Evolutionary conservation across 2,797 vertebrate genomes (phyloP).

Genomic region (Arremon aurantiirostris): DNA sequence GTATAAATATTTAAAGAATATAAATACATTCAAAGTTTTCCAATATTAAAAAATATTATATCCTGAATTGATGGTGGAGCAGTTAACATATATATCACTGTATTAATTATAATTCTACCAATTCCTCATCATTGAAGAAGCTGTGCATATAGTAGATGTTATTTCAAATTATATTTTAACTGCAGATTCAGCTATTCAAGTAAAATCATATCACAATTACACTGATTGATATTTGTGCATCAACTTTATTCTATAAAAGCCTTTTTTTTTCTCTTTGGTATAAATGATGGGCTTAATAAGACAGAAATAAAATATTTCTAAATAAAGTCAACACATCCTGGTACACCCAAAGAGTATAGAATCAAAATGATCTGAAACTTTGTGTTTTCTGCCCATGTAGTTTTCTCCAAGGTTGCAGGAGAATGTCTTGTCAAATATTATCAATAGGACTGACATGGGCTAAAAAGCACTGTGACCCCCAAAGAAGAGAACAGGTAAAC

Average conservation of each 20-base stretch:
- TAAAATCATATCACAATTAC: not conserved
- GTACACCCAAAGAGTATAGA: not conserved
- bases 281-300: not conserved
- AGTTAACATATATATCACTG: not conserved
- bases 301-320: not conserved
- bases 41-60: not conserved
- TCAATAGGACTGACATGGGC: not conserved
- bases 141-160: not conserved
- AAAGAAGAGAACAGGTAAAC: not conserved
- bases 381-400: not conserved
- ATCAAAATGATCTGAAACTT: not conserved
- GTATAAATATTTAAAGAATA: not conserved
- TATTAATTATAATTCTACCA: not conserved
- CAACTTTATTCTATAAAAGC: not conserved
- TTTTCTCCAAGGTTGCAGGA: slow-evolving; percentile 21
- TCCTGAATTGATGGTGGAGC: not conserved
- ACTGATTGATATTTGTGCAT: not conserved
- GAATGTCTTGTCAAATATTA: not conserved
- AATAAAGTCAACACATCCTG: not conserved
- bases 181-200: not conserved
- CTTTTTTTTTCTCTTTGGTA: not conserved
- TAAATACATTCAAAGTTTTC: not conserved
- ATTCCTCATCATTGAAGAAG: not conserved
- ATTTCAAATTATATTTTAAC: not conserved
- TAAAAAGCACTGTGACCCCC: not conserved